These are phyloP conservation scores for Tautogolabrus adspersus DNA, from an alignment of 2,113 vertebrate genomes.

Conservation along the genomic window DNA sequence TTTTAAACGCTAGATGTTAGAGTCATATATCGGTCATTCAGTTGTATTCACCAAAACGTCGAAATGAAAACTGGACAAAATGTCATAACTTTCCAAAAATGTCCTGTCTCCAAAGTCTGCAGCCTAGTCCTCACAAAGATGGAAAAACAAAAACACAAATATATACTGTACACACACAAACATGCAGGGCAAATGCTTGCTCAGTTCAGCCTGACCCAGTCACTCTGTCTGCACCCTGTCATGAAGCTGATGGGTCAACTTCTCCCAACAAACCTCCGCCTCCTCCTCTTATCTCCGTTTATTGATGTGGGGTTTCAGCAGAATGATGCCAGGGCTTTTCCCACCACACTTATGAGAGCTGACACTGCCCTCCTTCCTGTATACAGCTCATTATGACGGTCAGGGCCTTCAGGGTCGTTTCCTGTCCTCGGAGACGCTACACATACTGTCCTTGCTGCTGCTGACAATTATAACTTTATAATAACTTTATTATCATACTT, in stretches of 20 bases:
- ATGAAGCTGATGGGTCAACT: slow-evolving; percentile 5
- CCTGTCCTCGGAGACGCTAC: slow-evolving; percentile 32
- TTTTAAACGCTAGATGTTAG: too few species aligned
- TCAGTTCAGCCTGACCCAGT: slow-evolving; percentile 30
- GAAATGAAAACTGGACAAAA: background rate
- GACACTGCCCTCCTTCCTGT: slow-evolving; percentile 57
- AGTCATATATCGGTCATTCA: too few species aligned
- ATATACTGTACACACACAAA: background rate
- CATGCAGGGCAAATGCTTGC: background rate
- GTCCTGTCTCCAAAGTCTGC: background rate
- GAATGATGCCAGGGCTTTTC: slow-evolving; percentile 67
- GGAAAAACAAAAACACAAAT: background rate
- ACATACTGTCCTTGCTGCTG: background rate
- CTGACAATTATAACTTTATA: background rate
- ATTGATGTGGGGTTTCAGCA: slow-evolving; percentile 36
- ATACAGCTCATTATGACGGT: slow-evolving; percentile 60
- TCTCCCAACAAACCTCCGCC: slow-evolving; percentile 5
- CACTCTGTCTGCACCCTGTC: slow-evolving; percentile 34
- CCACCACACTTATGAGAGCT: slow-evolving; percentile 70
- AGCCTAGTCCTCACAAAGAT: background rate
- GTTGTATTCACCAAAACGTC: too few species aligned
- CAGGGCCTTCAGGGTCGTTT: slow-evolving; percentile 41
- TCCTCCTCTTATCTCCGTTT: slow-evolving; percentile 44
- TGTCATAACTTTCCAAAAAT: background rate
- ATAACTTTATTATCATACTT: too few species aligned